Conservation (phyloP, 2,113 vertebrate species). For the Onychostruthus taczanowskii region DNA sequence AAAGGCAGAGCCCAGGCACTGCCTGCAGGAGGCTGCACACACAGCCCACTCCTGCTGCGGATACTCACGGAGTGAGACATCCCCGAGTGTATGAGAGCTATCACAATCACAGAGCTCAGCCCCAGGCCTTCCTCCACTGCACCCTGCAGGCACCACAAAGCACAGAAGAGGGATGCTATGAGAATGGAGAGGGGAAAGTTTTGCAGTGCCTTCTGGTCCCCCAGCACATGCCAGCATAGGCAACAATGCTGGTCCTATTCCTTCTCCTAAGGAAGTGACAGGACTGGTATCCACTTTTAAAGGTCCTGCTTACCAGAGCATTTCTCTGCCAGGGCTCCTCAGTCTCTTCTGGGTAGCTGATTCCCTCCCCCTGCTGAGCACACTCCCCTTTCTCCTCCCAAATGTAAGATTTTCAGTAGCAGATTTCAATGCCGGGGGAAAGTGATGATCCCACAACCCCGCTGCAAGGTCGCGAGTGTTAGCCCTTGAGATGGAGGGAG, state of each 20-base stretch:
- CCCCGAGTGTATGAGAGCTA: conserved; percentile 12
- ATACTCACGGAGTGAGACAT: conserved; percentile 3
- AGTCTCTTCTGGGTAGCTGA: neutral
- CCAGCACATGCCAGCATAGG: neutral
- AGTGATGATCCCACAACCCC: neutral
- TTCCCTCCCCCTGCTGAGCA: neutral
- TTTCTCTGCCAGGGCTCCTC: neutral
- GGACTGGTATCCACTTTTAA: neutral
- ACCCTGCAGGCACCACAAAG: conserved; percentile 8
- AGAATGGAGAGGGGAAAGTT: neutral
- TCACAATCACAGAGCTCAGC: conserved; percentile 1
- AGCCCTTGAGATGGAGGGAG: neutral
- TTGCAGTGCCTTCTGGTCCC: neutral
- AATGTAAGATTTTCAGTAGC: neutral
- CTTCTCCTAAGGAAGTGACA: neutral
- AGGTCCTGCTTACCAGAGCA: neutral
- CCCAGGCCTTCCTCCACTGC: conserved; percentile 54
- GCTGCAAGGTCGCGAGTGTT: rapidly evolving
- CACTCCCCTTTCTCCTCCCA: neutral
- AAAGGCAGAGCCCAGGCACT: neutral
- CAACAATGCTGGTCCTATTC: neutral
- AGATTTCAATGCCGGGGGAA: neutral
- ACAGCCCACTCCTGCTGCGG: rapidly evolving
- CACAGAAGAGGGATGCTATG: neutral
- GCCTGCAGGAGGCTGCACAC: neutral